These are phyloP conservation scores for Gallinago undulata DNA, from an alignment of 2,113 vertebrate species.

Conservation along the genomic window DNA sequence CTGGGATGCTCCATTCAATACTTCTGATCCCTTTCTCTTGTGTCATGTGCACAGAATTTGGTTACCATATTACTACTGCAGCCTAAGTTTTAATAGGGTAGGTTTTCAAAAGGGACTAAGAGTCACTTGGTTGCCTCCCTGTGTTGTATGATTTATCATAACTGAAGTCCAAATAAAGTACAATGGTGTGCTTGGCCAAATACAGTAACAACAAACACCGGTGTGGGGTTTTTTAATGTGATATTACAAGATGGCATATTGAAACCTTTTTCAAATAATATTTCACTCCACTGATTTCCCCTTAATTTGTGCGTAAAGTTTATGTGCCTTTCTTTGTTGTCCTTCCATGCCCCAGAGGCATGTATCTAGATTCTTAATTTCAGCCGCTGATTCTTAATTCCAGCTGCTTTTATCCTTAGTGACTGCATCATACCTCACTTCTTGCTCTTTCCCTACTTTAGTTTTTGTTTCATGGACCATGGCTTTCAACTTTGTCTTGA, in stretches of 20 bases:
- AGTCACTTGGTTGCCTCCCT: not conserved
- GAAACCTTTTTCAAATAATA: not conserved
- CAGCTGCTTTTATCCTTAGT: accelerated
- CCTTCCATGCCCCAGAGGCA: not conserved
- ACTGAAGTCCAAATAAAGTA: slow-evolving; percentile 23
- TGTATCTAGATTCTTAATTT: not conserved
- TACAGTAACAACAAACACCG: not conserved
- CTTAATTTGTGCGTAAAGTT: not conserved
- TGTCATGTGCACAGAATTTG: not conserved
- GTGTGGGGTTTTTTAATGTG: not conserved
- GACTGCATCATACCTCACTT: not conserved
- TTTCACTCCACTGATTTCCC: not conserved
- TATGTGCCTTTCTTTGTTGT: not conserved
- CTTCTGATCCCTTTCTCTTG: not conserved
- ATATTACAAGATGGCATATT: not conserved
- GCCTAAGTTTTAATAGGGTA: not conserved
- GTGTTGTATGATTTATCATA: not conserved
- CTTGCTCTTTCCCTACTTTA: not conserved
- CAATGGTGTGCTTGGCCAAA: not conserved
- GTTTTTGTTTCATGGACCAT: not conserved
- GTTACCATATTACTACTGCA: not conserved
- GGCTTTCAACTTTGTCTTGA: not conserved
- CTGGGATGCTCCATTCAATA: not conserved
- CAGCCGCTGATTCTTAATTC: not conserved
- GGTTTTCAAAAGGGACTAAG: not conserved